These are phyloP conservation scores for Psittacula echo DNA, from an alignment of 2,797 vertebrate species.

Conservation along the genomic window DNA sequence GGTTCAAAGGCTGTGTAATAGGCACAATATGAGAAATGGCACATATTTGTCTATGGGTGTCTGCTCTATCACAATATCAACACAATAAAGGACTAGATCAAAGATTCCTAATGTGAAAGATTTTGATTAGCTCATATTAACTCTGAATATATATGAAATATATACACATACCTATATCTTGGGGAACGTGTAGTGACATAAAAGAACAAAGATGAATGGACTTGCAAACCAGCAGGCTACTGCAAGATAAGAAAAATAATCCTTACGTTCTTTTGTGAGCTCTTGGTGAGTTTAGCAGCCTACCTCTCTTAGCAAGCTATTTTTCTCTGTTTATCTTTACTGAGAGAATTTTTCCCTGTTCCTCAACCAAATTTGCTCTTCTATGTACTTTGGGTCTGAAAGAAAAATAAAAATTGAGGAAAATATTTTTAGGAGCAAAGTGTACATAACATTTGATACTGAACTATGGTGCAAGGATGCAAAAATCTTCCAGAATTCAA, in stretches of 20 bases:
- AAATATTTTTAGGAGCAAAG: not conserved
- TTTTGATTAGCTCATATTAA: not conserved
- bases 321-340: not conserved
- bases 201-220: not conserved
- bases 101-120: not conserved
- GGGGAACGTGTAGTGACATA: not conserved
- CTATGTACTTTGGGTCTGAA: not conserved
- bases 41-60: fast-evolving
- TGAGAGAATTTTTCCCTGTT: not conserved
- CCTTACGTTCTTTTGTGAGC: not conserved
- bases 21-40: not conserved
- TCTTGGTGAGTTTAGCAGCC: not conserved
- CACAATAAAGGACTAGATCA: not conserved
- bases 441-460: not conserved
- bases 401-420: not conserved
- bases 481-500: not conserved
- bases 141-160: not conserved
- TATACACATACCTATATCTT: not conserved
- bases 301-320: not conserved
- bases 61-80: not conserved
- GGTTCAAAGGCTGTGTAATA: not conserved
- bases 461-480: not conserved
- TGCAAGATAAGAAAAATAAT: not conserved
- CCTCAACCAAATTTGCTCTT: not conserved
- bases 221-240: not conserved